Evolutionary conservation across 2,113 vertebrate genomes (phyloP).

Genomic region (Spea multiplicata): DNA sequence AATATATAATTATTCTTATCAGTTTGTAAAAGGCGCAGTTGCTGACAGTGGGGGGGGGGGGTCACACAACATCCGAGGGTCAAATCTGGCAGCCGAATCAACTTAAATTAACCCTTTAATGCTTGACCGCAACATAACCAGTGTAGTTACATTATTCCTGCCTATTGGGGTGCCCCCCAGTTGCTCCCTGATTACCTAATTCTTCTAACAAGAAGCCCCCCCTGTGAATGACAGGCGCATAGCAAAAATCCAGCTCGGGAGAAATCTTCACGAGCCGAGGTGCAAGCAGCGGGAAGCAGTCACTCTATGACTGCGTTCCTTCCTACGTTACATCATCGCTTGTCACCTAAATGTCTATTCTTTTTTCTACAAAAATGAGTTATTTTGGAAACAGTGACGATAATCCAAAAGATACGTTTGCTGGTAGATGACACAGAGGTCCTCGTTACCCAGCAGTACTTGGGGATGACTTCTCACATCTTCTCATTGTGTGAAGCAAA

Average conservation of each 20-base stretch:
- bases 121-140: too few relatives aligned
- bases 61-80: too few relatives aligned
- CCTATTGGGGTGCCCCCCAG: background rate
- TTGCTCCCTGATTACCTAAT: background rate
- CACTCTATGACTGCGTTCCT: background rate
- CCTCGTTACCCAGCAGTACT: background rate
- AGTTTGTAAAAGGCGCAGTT: too few relatives aligned
- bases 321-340: background rate
- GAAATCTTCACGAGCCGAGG: background rate
- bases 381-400: too few relatives aligned
- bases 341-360: too few relatives aligned
- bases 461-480: background rate
- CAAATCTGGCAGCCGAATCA: too few relatives aligned
- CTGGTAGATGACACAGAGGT: too few relatives aligned
- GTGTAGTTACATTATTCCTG: background rate
- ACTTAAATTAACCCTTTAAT: too few relatives aligned
- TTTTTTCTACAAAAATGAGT: too few relatives aligned
- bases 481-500: slow-evolving; percentile 5
- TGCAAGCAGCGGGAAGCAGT: background rate
- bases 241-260: background rate
- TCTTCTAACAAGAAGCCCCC: background rate
- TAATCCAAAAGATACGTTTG: too few relatives aligned
- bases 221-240: background rate
- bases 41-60: too few relatives aligned
- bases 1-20: too few relatives aligned